Evolutionary conservation across 2,888 invertebrate genomes (phyloP), one percentile per base, ranked within the genome.

Genomic region (Metallyticus violacea): DNA sequence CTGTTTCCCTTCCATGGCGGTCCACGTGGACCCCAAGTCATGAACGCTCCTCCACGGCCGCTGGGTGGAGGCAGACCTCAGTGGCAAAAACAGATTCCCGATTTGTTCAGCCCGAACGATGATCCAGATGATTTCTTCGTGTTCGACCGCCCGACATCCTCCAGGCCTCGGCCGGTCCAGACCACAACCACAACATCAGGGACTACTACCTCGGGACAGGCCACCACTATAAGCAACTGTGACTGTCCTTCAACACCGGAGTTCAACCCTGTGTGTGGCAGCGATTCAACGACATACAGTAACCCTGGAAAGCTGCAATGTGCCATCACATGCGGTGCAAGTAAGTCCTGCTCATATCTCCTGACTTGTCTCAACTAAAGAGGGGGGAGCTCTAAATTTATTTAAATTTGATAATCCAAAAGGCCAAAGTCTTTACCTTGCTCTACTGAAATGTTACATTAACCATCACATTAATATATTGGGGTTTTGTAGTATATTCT

Each of bases 241-340:
- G 78, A 82, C 40, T 88, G 88, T 28, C 87, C 87, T 3, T 85
- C 85, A 2, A 88, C 88, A 6, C 81, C 85, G 0, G 88, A 88
- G 86, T 88, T 87, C 87, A 88, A 88, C 82, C 88, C 88, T 1
- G 88, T 88, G 27, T 88, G 88, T 29, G 88, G 88, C 6, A 77
- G 86, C 1, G 87, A 88, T 85, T 40, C 83, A 7, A 82, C 85
- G 29, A 87, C 88, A 3, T 88, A 88, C 83, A 78, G 82, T 25
- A 88, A 88, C 80, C 87, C 88, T 9, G 87, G 87, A n/a, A 87
- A 81, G 77, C 86, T 88, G n/a, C 85, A 86, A 77, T 88, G 88
- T 79, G 88, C 88, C 25, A 78, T 30, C 26, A 29, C 15, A 5
- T 88, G 88, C 77, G 87, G 87, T 2, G 79, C 83, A 83, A 76